Conservation (phyloP, 2,113 vertebrate genomes). For the Perca fluviatilis region DNA sequence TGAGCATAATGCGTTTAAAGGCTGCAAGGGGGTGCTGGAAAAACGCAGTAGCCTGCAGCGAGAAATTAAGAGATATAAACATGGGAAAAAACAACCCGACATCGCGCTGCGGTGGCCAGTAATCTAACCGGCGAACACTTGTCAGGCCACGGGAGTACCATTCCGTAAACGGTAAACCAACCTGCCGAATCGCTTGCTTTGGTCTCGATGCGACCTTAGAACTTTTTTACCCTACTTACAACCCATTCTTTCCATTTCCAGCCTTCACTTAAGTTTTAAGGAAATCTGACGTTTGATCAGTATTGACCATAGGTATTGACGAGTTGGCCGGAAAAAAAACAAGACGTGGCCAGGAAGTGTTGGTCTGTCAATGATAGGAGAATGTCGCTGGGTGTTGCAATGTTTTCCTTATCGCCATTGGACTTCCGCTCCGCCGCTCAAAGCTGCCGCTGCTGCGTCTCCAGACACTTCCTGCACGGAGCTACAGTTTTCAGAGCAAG, state of each 20-base stretch:
- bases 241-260: neutral
- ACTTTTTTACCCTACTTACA: no score
- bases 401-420: conserved; percentile 79
- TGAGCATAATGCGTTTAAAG: no score
- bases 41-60: no score
- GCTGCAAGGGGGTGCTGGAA: no score
- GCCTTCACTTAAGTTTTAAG: neutral
- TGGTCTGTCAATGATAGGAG: conserved; percentile 70
- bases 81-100: no score
- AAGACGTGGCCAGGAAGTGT: conserved; percentile 58
- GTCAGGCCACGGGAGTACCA: no score
- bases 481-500: conserved; percentile 43
- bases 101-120: no score
- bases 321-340: conserved; percentile 23
- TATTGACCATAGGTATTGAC: conserved; percentile 25
- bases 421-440: conserved; percentile 79
- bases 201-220: neutral
- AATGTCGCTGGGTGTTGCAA: conserved; percentile 75
- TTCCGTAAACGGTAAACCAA: no score
- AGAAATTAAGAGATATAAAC: no score
- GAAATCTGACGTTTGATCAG: conserved; percentile 17
- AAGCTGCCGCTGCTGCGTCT: conserved; percentile 63
- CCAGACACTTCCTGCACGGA: conserved; percentile 75
- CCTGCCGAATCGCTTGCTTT: no score
- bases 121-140: no score